phyloP scores from a whole-genome alignment of 2,797 vertebrate genomes.

The Natrix natrix region DNA sequence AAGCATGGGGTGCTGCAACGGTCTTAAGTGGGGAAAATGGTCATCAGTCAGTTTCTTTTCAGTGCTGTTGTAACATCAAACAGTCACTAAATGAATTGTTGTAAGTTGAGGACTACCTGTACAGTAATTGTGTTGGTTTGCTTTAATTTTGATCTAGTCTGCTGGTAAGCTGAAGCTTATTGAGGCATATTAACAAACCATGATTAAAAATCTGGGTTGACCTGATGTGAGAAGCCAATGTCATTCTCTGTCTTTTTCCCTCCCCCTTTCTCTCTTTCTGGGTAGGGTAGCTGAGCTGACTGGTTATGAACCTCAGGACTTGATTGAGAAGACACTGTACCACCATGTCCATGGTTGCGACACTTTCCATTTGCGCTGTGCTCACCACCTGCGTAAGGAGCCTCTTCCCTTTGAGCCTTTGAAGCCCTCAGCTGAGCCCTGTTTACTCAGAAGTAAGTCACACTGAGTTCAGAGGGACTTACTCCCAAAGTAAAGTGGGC shows the following conservation, averaged over 20 bases:
- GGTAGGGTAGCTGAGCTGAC: slow-evolving; percentile 92
- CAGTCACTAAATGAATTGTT: not conserved
- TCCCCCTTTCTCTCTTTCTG: not conserved
- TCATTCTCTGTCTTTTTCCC: not conserved
- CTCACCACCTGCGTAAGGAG: slow-evolving; percentile 93
- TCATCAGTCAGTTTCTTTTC: not conserved
- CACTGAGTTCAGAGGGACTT: slow-evolving; percentile 5
- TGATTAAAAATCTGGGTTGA: not conserved
- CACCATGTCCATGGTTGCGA: slow-evolving; percentile 97
- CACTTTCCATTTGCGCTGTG: slow-evolving; percentile 94
- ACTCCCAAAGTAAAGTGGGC: not conserved
- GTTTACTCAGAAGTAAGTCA: not conserved
- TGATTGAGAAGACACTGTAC: slow-evolving; percentile 98
- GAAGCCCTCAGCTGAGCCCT: not conserved
- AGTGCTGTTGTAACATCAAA: not conserved
- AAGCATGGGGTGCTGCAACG: no score
- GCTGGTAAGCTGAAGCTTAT: not conserved
- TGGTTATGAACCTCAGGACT: slow-evolving; percentile 95
- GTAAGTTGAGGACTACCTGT: not conserved
- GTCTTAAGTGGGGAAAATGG: not conserved
- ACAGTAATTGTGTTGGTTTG: not conserved
- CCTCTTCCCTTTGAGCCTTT: not conserved
- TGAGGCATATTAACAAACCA: not conserved
- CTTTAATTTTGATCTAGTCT: not conserved
- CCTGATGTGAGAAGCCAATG: not conserved